A percentile compares a stretch with the other conserved stretches of the same genome.
These are phyloP conservation scores for Tenebrio molitor DNA, from an alignment of 1,140 invertebrate genomes.

Conservation along the genomic window DNA sequence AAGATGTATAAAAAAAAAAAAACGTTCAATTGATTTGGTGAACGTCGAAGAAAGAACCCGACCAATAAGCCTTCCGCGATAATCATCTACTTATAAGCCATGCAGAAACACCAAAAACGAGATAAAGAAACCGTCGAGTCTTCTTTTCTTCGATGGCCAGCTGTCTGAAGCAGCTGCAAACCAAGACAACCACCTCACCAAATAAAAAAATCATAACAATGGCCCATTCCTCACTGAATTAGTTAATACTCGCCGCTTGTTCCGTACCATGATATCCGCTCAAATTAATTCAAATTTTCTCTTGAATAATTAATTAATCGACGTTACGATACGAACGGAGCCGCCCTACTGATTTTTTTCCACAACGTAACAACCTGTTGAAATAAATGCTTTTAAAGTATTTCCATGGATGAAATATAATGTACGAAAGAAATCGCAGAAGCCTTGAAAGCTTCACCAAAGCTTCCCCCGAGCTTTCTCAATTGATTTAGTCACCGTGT, in stretches of 20 bases:
- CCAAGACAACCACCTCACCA: conserved; percentile 21
- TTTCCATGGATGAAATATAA: conserved; percentile 5
- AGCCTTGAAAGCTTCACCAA: conserved; percentile 31
- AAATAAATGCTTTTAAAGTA: neutral
- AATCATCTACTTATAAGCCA: conserved; percentile 38
- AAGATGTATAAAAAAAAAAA: too few species aligned
- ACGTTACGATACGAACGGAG: too few species aligned
- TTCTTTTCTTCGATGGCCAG: conserved; percentile 46
- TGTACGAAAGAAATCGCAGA: conserved; percentile 48
- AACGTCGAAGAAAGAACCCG: too few species aligned
- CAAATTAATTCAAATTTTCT: conserved; percentile 7
- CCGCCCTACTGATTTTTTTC: neutral
- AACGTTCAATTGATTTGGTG: too few species aligned
- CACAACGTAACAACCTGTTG: conserved; percentile 17
- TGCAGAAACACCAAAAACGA: conserved; percentile 49
- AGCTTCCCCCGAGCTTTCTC: conserved; percentile 47
- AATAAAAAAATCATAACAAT: conserved; percentile 44
- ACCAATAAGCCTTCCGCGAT: conserved; percentile 14
- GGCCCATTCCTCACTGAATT: conserved; percentile 33
- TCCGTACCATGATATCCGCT: neutral
- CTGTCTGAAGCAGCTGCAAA: conserved; percentile 49
- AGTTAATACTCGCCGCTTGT: conserved; percentile 8
- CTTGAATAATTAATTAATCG: conserved; percentile 7
- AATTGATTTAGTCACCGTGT: conserved; percentile 45
- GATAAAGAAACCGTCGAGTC: conserved; percentile 44